Evolutionary conservation across 23 tunicate species (phyloP), one percentile per base, ranked within the genome.

Genomic region (Ascidia mentula): DNA sequence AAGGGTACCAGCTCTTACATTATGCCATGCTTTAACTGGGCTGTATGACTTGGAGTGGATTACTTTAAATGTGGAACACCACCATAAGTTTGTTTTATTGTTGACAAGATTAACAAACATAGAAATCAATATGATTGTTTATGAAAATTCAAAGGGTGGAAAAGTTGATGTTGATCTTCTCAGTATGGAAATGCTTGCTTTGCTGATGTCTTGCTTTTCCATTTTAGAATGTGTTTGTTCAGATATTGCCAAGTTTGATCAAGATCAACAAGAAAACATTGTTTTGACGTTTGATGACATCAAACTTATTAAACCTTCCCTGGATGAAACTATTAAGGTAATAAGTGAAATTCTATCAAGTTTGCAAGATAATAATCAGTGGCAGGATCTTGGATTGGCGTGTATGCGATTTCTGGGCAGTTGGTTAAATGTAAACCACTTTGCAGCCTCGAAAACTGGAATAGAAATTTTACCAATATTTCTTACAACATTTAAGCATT

Each of bases 281-380:
- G 53, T 78, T 33, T 61, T 91, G 22, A 69, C 79, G 1, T 91
- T 86, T 86, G 87, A 82, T 6, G 87, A 86, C 22, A 86, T 91
- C n/a, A 78, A 81, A 38, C 32, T 40, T 12, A 28, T 84, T 6
- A 59, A 86, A 32, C 39, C 76, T 0, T 17, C 90, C 9, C 40
- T 91, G 3, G 32, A 38, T 53, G 97, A 86, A 71, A 53, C 81
- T 24, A 79, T 78, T 7, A 86, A 84, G 73, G n/a, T 46, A 0
- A 39, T 86, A 13, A 40, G 31, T 17, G 53, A 42, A 0, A 72
- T 45, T 72, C 18, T 77, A 13, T 20, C 37, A 2, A 39, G 38
- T 28, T n/a, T 72, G 26, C 26, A 8, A 1, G 89, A 70, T 26
- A 32, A 31, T 40, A 32, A 77, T 32, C 32, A 20, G 18, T 13